Evolutionary conservation across 2,888 invertebrate species (phyloP).

Genomic region (Ophion ventricosus): DNA sequence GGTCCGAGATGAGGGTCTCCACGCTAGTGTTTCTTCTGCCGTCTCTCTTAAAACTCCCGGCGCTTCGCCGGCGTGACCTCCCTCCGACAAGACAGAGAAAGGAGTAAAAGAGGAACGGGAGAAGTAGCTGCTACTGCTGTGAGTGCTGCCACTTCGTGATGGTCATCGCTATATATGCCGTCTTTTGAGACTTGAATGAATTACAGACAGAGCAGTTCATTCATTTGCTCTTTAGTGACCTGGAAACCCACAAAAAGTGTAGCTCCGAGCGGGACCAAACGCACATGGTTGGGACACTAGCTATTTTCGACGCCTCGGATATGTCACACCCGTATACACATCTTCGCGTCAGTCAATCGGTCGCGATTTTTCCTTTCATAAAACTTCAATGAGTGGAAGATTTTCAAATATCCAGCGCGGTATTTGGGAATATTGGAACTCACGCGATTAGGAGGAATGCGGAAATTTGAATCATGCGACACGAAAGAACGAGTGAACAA

Average conservation of each 20-base stretch:
- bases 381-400: background rate
- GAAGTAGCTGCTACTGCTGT: constrained; percentile 55
- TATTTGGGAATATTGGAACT: background rate
- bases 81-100: constrained; percentile 64
- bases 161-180: constrained; percentile 72
- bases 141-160: constrained; percentile 57
- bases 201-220: constrained; percentile 81
- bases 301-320: constrained; percentile 51
- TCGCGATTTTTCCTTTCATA: background rate
- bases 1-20: constrained; percentile 73
- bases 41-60: constrained; percentile 68
- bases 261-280: constrained; percentile 59
- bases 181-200: constrained; percentile 81
- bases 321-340: background rate
- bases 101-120: constrained; percentile 50
- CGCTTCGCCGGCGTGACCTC: constrained; percentile 51
- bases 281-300: constrained; percentile 37
- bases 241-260: constrained; percentile 82
- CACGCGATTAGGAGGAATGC: too few species aligned
- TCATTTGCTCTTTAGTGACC: constrained; percentile 81
- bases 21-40: constrained; percentile 47
- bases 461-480: too few species aligned
- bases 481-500: too few species aligned
- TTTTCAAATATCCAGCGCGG: background rate
- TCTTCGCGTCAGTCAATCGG: background rate